A percentile compares a stretch with the other conserved stretches of the same genome.
These are phyloP conservation scores for Tautogolabrus adspersus DNA, from an alignment of 2,113 vertebrate species.

Conservation along the genomic window DNA sequence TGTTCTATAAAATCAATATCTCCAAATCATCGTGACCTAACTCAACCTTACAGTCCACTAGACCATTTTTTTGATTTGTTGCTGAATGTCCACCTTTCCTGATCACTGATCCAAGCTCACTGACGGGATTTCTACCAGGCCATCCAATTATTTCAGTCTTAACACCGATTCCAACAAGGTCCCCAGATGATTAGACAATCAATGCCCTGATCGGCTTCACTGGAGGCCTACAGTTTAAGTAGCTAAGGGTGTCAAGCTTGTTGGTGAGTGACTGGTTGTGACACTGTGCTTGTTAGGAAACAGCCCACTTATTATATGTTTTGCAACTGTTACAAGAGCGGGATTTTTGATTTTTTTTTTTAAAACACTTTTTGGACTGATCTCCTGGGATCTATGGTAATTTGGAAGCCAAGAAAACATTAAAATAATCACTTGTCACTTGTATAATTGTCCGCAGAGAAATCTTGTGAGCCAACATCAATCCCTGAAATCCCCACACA, in stretches of 20 bases:
- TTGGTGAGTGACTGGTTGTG: constrained; percentile 15
- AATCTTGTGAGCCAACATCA: neutral
- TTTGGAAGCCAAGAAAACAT: neutral
- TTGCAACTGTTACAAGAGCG: neutral
- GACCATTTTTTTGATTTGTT: constrained; percentile 10
- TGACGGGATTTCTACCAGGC: constrained; percentile 49
- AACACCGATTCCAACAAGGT: constrained; percentile 47
- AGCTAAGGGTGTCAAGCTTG: constrained; percentile 26
- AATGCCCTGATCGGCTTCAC: constrained; percentile 63
- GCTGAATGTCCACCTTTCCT: constrained; percentile 26
- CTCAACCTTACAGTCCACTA: constrained; percentile 6
- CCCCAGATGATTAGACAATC: constrained; percentile 65
- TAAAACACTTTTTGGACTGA: neutral
- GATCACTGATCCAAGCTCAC: constrained; percentile 61
- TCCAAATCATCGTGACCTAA: neutral
- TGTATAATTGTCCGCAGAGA: neutral
- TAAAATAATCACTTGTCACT: neutral
- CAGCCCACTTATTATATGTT: neutral
- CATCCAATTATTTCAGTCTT: constrained; percentile 69
- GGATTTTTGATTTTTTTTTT: neutral
- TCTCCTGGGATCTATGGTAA: neutral
- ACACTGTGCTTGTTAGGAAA: constrained; percentile 38
- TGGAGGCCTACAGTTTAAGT: constrained; percentile 39
- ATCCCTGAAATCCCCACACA: no score
- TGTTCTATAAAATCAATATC: neutral